These are phyloP conservation scores for Enteromius treurensis DNA, from an alignment of 2,797 vertebrate species.

Conservation along the genomic window DNA sequence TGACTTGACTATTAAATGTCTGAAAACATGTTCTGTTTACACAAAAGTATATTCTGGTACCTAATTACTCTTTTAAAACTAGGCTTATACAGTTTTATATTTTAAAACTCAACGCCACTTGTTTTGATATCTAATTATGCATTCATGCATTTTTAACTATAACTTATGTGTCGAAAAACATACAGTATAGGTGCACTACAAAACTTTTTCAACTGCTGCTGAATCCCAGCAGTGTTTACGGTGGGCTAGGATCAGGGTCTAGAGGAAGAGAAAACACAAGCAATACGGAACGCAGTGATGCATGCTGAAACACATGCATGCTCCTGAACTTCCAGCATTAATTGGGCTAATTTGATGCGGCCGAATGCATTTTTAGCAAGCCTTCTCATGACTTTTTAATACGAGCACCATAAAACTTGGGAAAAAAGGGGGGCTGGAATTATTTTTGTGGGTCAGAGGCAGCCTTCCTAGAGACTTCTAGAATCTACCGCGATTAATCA, in stretches of 20 bases:
- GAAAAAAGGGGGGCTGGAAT: conserved; percentile 31
- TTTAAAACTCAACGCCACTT: neutral
- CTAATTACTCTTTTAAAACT: neutral
- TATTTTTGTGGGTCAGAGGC: conserved; percentile 46
- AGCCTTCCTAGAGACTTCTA: conserved; percentile 13
- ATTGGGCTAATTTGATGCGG: conserved; percentile 55
- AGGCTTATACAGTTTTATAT: no score
- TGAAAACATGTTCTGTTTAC: neutral
- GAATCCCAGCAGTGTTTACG: neutral
- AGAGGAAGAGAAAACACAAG: neutral
- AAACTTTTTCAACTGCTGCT: neutral
- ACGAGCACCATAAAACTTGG: conserved; percentile 35
- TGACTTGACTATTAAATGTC: neutral
- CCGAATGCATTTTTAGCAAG: conserved; percentile 47
- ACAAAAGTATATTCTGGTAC: neutral
- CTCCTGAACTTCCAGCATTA: conserved; percentile 21
- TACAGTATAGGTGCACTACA: neutral
- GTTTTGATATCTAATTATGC: conserved; percentile 9
- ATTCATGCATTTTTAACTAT: conserved; percentile 5
- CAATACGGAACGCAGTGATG: neutral
- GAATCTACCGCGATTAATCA: conserved; percentile 36
- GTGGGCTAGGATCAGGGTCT: neutral
- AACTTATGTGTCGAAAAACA: neutral
- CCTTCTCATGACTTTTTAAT: conserved; percentile 55
- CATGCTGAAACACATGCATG: conserved; percentile 21